These are phyloP conservation scores for Bergia sp. DNA, from an alignment of 92 coral and sea anemone genomes.

Conservation along the genomic window DNA sequence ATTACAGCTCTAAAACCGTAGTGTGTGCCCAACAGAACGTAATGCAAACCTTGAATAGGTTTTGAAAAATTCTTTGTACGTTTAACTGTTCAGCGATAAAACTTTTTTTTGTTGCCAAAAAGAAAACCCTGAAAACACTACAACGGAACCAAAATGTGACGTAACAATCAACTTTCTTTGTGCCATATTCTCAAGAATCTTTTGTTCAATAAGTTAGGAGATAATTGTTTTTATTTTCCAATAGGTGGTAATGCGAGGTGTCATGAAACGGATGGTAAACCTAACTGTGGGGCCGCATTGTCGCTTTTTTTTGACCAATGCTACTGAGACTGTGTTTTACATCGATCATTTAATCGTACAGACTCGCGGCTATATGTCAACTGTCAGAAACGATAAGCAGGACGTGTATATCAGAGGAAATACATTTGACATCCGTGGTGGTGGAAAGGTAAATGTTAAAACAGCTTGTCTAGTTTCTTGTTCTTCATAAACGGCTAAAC, in stretches of 20 bases:
- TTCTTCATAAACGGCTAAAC: too few species aligned
- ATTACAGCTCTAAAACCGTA: too few species aligned
- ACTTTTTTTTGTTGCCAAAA: too few species aligned
- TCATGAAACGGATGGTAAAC: slow-evolving; percentile 57
- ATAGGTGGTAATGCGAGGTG: slow-evolving; percentile 58
- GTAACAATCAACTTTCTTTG: background rate
- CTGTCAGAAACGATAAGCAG: slow-evolving; percentile 51
- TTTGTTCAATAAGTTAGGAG: background rate
- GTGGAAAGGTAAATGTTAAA: slow-evolving; percentile 53
- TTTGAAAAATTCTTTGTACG: too few species aligned
- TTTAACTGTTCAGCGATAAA: too few species aligned
- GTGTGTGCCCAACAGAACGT: too few species aligned
- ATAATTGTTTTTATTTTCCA: background rate
- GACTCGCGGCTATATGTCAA: slow-evolving; percentile 60
- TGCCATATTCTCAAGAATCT: background rate
- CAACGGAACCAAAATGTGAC: too few species aligned
- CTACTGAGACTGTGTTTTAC: slow-evolving; percentile 46
- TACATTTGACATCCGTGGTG: slow-evolving; percentile 70
- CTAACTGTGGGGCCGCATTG: slow-evolving; percentile 69
- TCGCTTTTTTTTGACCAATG: slow-evolving; percentile 48
- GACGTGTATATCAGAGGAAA: slow-evolving; percentile 47
- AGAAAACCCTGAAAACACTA: too few species aligned
- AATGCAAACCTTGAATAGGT: too few species aligned
- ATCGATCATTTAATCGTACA: slow-evolving; percentile 58
- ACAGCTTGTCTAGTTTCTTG: background rate